Evolutionary conservation across 2,888 invertebrate species (phyloP).

Genomic region (Resseliella maxima): DNA sequence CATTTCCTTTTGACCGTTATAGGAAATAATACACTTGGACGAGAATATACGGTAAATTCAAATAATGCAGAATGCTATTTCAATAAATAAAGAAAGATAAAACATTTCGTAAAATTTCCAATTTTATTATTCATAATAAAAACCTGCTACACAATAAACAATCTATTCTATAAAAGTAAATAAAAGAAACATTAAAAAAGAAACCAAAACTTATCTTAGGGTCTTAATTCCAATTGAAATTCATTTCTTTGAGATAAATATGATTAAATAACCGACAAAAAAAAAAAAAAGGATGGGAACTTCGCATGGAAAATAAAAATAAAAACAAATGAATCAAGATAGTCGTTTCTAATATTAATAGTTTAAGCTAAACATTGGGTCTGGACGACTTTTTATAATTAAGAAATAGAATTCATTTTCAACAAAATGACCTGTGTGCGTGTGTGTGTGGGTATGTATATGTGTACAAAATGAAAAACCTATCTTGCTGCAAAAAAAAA

Average conservation of each 20-base stretch:
- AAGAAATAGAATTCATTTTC: not conserved
- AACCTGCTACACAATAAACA: not conserved
- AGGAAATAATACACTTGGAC: too few relatives aligned
- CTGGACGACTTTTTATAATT: slow-evolving; percentile 13
- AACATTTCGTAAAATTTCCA: not conserved
- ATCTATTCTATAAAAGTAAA: not conserved
- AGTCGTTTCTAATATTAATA: not conserved
- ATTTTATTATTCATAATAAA: not conserved
- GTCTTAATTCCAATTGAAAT: not conserved
- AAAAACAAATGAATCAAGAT: not conserved
- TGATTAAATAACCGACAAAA: not conserved
- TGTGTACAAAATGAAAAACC: too few relatives aligned
- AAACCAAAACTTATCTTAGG: not conserved
- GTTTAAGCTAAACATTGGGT: slow-evolving; percentile 12
- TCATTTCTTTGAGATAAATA: slow-evolving; percentile 19
- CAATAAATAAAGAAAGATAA: too few relatives aligned
- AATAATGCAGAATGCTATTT: too few relatives aligned
- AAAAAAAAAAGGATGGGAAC: not conserved
- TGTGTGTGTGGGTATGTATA: too few relatives aligned
- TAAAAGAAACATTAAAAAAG: not conserved
- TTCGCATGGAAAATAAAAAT: not conserved
- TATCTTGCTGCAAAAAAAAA: too few relatives aligned
- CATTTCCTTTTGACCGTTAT: too few relatives aligned
- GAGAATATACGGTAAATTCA: too few relatives aligned
- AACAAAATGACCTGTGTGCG: not conserved